Evolutionary conservation across 2,888 invertebrate species (phyloP).

Genomic region (Campopleginae sp.): DNA sequence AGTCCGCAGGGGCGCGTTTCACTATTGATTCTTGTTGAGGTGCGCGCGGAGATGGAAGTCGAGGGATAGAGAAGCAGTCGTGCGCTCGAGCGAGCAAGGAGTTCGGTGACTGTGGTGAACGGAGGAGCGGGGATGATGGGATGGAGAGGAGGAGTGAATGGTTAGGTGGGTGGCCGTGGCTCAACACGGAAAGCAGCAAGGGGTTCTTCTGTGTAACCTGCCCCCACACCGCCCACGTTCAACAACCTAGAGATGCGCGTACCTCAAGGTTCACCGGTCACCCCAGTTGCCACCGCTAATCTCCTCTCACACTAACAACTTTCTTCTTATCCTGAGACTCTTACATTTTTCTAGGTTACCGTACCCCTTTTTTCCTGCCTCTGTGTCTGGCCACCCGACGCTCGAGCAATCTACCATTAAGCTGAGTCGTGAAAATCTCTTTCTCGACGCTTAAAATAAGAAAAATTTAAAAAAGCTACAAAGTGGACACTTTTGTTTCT

Average conservation of each 20-base stretch:
- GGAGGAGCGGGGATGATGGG: constrained; percentile 26
- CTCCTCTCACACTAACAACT: constrained; percentile 78
- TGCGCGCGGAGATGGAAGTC: constrained; percentile 66
- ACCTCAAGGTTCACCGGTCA: constrained; percentile 71
- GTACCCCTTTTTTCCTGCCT: constrained; percentile 6
- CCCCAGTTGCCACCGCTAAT: constrained; percentile 79
- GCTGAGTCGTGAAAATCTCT: constrained; percentile 44
- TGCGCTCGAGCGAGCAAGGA: constrained; percentile 56
- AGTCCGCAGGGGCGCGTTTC: constrained; percentile 67
- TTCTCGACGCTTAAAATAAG: constrained; percentile 72
- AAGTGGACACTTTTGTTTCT: constrained; percentile 74
- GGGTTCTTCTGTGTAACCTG: constrained; percentile 12
- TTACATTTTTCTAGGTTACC: constrained; percentile 1
- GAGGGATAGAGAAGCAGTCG: constrained; percentile 60
- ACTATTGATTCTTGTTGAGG: constrained; percentile 76
- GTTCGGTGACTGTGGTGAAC: constrained; percentile 47
- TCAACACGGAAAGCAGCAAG: constrained; percentile 35
- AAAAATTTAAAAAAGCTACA: constrained; percentile 69
- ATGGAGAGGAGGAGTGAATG: constrained; percentile 30
- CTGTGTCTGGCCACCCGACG: not conserved
- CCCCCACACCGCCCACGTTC: constrained; percentile 17
- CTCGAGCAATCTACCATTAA: constrained; percentile 5
- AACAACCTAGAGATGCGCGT: constrained; percentile 32
- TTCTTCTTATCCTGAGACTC: constrained; percentile 77
- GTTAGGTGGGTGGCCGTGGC: constrained; percentile 23